Evolutionary conservation across 2,797 vertebrate species (phyloP).

Genomic region (Adrianichthys oophorus): DNA sequence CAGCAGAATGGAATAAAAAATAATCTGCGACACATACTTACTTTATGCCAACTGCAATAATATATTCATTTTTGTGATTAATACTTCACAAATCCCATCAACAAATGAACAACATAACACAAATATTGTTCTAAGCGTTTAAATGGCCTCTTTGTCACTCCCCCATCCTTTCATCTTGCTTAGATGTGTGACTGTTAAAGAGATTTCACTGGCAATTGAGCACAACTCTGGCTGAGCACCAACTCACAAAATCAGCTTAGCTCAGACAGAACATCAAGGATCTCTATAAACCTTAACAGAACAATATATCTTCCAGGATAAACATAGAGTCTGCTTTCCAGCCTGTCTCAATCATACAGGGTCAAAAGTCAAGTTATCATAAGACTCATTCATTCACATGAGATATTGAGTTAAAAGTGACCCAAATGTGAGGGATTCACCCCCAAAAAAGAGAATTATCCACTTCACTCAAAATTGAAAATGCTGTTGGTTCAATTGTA

Average conservation of each 20-base stretch:
- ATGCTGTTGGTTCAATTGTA: too few relatives aligned
- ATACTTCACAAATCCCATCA: too few relatives aligned
- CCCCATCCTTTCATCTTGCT: conserved; percentile 16
- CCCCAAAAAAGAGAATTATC: too few relatives aligned
- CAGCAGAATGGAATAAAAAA: conserved; percentile 1
- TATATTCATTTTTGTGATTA: background rate
- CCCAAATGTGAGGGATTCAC: too few relatives aligned
- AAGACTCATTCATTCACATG: conserved; percentile 22
- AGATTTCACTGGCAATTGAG: conserved; percentile 72
- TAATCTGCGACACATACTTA: conserved; percentile 1
- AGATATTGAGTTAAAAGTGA: background rate
- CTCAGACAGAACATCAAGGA: conserved; percentile 41
- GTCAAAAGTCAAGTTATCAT: conserved; percentile 35
- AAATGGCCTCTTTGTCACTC: conserved; percentile 12
- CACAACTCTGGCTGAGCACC: conserved; percentile 61
- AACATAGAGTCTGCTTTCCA: conserved; percentile 40
- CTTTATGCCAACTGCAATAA: background rate
- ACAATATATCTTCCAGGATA: conserved; percentile 28
- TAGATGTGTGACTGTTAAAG: conserved; percentile 50
- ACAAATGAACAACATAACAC: conserved; percentile 2
- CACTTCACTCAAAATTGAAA: background rate
- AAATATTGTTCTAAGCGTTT: conserved; percentile 9
- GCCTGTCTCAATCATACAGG: conserved; percentile 21
- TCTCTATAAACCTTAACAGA: conserved; percentile 23
- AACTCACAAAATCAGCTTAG: conserved; percentile 57